Base-by-base conservation (phyloP, 2,113 vertebrate species). In the Dipodomys merriami region DNA sequence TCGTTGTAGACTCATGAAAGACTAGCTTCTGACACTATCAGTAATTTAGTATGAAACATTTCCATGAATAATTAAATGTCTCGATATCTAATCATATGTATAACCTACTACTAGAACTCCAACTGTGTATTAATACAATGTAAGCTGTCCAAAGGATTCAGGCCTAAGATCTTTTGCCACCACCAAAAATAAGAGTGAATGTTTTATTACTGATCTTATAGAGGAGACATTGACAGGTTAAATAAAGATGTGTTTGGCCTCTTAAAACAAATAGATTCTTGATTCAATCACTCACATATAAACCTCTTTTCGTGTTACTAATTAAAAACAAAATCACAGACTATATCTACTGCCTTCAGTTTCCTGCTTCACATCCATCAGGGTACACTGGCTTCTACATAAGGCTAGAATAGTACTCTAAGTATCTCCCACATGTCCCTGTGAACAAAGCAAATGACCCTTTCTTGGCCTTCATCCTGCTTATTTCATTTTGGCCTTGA, bases 21-120 rank as follows among this genome's bases (percentile, higher is more conserved):
- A 68, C 7, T 46, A 35, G 19, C 1, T 92, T 69, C 62, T 81
- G 20, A 12, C 18, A 71, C 67, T 86, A 0, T 57, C 25, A 65
- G 4, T 86, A 53, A 67, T 23, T 49, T 78, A 15, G n/a, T 71
- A 39, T 53, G 33, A 85, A 81, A 64, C 77, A 23, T 89, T 71
- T 62, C 96, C 25, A 60, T 71, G 35, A 72, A 72, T 72, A 83
- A 90, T 68, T 92, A 88, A 71, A 91, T 88, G 90, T 72, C 72
- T 94, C 30, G 64, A 10, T 69, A 1, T 72, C 22, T 89, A 35
- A 2, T 53, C 73, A 33, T 67, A 39, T 39, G 39, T 46, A 67
- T 3, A 68, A 57, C 23, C 22, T 53, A 15, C 77, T 74, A 35
- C 39, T 77, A 81, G 91, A 85, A 69, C 11, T 5, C 16, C 4